Evolutionary conservation across 2,797 vertebrate species (phyloP).

Genomic region (Ceryle rudis): DNA sequence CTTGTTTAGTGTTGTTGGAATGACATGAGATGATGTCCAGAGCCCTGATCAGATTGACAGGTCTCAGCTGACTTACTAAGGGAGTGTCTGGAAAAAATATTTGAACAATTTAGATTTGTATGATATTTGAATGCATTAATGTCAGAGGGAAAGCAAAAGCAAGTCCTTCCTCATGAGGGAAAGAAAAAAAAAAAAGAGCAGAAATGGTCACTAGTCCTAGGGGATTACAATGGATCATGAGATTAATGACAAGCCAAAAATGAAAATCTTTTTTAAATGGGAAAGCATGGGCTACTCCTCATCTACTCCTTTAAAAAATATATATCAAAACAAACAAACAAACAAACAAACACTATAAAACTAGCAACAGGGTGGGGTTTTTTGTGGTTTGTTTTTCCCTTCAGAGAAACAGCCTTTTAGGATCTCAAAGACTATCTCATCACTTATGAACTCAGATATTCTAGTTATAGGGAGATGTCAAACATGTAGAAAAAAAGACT

Average conservation of each 20-base stretch:
- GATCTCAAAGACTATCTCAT: background rate
- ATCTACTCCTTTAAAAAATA: background rate
- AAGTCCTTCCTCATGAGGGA: rapidly evolving
- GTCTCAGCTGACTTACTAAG: background rate
- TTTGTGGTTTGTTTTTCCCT: background rate
- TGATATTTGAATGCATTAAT: background rate
- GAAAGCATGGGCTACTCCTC: background rate
- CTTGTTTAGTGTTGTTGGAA: background rate
- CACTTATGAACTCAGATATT: background rate
- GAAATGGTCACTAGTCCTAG: background rate
- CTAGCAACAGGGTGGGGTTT: background rate
- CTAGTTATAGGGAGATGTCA: background rate
- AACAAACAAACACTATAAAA: background rate
- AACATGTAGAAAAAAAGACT: background rate
- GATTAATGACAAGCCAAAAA: background rate
- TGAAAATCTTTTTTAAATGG: background rate
- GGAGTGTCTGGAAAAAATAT: background rate
- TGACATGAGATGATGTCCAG: background rate
- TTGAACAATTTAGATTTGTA: background rate
- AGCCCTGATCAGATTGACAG: background rate
- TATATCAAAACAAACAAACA: background rate
- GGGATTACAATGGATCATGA: background rate
- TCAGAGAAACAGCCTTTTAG: background rate
- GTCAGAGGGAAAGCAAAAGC: background rate
- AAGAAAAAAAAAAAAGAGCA: background rate